Conservation (phyloP, 30 jellyfish, hydroid and myxozoan species). For the Aurelia aurita region DNA sequence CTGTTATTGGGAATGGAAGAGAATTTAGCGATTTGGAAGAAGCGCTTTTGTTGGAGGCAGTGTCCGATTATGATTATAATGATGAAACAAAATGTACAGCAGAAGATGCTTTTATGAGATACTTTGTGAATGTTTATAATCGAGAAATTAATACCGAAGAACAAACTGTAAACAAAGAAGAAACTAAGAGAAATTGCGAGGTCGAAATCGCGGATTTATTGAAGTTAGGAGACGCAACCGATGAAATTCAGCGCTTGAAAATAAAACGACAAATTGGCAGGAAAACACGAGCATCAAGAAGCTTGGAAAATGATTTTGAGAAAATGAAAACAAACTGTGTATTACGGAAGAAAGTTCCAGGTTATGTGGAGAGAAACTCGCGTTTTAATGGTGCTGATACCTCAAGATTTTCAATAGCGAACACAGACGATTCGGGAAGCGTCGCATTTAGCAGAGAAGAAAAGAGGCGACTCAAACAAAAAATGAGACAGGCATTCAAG, state of each 20-base stretch:
- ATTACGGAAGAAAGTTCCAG: neutral
- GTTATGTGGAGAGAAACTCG: neutral
- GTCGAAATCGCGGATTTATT: neutral
- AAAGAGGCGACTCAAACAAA: conserved; percentile 66
- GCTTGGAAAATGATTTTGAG: conserved; percentile 19
- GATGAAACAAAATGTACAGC: neutral
- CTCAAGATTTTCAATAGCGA: neutral
- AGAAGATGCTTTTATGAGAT: conserved; percentile 41
- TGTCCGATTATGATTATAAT: conserved; percentile 11
- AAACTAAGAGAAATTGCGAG: conserved; percentile 9
- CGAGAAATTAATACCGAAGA: neutral
- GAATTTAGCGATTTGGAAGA: conserved; percentile 53
- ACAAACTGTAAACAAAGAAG: neutral
- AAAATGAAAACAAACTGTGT: neutral
- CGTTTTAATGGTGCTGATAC: conserved; percentile 5
- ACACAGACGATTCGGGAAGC: conserved; percentile 21
- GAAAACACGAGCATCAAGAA: neutral
- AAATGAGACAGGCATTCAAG: conserved; percentile 63
- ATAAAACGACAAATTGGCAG: neutral
- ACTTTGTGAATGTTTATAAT: conserved; percentile 11
- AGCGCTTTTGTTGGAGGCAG: conserved; percentile 14
- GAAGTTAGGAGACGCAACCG: conserved; percentile 4
- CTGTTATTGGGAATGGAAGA: conserved; percentile 63
- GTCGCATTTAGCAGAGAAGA: conserved; percentile 63
- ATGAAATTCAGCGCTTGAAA: neutral